Evolutionary conservation across 1,140 invertebrate species (phyloP), one percentile per base, ranked within the genome.

Genomic region (Drosophila kepulauana): DNA sequence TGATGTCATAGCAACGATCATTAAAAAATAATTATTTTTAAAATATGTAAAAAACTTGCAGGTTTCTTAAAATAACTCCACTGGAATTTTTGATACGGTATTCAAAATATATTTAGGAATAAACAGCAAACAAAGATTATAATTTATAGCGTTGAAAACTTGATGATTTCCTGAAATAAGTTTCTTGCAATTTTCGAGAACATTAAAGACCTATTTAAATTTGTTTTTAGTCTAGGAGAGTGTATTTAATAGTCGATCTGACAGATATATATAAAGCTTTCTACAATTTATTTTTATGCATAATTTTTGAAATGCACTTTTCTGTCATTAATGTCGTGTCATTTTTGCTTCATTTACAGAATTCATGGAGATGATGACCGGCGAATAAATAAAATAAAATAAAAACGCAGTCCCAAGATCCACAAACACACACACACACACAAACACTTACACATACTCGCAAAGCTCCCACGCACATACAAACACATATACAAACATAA

Each of bases 291-390:
- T 82, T 82, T 82, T 75, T 78, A 78, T 82, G 41, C 41, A 43
- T 43, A 38, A 38, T 5, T 43, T 43, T 43, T 41, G 65, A 73
- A 80, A 63, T 80, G 79, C 64, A 81, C 56, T 58, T 71, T 82
- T 78, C 52, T n/a, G 38, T 64, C 16, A 65, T 70, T 62, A 46
- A 63, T 48, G 10, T 15, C n/a, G 7, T 59, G 15, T 54, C 35
- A 16, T 16, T 46, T 7, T 52, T 57, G 59, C 78, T 87, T 81
- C 73, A 80, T 78, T 91, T 87, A 79, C 85, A 90, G 85, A 92
- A 90, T 92, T 92, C 76, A 92, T 92, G 91, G 91, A 90, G 79
- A 92, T 90, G 91, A 92, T 92, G 91, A 92, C 91, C 73, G 88
- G 91, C 81, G 91, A 92, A 75, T 91, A 92, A 57, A 57, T 57